phyloP scores from a whole-genome alignment of 2,888 invertebrate species.

The Silvanus unidentatus region DNA sequence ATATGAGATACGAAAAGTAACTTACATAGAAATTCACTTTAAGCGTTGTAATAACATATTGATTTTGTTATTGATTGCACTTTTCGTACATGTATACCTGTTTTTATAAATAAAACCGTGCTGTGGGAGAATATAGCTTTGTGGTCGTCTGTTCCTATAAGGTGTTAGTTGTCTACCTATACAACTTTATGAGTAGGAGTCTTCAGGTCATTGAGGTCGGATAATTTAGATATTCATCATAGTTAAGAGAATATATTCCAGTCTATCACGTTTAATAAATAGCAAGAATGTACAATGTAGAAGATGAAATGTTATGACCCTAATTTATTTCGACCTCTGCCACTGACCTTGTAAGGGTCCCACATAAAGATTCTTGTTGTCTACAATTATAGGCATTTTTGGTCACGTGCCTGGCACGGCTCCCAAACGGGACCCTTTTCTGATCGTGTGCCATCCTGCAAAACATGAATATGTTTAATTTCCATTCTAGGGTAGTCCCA shows the following conservation, averaged over 20 bases:
- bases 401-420: neutral
- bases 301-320: constrained; percentile 1
- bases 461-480: too few species aligned
- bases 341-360: neutral
- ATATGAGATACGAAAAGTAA: too few species aligned
- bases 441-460: too few species aligned
- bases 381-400: too few species aligned
- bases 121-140: too few species aligned
- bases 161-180: neutral
- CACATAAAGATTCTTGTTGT: constrained; percentile 1
- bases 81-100: too few species aligned
- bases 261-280: neutral
- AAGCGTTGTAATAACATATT: too few species aligned
- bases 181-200: neutral
- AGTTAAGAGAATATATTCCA: neutral
- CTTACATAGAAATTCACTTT: too few species aligned
- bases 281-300: neutral
- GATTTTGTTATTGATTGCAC: too few species aligned
- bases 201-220: neutral
- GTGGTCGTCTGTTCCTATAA: too few species aligned
- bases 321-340: neutral
- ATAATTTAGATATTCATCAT: constrained; percentile 1
- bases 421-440: constrained; percentile 2
- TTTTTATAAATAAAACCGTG: too few species aligned
- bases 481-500: too few species aligned